Percentiles rank a stretch among this genome's conserved stretches.
Conservation (phyloP, 2,113 vertebrate genomes). For the Eonycteris spelaea region DNA sequence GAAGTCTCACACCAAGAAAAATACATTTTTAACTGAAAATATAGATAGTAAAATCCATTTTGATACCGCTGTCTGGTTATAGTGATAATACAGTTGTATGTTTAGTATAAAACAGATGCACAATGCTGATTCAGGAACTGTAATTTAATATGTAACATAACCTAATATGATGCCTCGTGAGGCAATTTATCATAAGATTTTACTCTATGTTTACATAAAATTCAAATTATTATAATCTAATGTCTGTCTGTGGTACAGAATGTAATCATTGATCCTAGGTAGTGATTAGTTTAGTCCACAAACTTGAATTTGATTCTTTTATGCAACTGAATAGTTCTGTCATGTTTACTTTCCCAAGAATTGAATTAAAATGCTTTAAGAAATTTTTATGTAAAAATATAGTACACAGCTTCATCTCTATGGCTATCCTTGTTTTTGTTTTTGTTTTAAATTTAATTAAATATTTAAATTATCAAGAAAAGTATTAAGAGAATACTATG, state of each 20-base stretch:
- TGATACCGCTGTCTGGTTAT: neutral
- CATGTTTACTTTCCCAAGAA: slow-evolving; percentile 37
- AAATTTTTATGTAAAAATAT: slow-evolving; percentile 35
- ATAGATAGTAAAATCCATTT: neutral
- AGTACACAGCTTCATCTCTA: slow-evolving; percentile 13
- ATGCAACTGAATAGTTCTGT: neutral
- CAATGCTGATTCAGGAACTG: neutral
- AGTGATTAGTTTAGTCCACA: neutral
- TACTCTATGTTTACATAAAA: neutral
- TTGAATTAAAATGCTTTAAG: slow-evolving; percentile 55
- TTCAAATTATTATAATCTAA: neutral
- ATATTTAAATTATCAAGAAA: slow-evolving; percentile 58
- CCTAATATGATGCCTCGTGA: neutral
- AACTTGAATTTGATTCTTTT: neutral
- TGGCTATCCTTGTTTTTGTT: slow-evolving; percentile 64
- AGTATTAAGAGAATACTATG: slow-evolving; percentile 51
- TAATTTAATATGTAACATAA: neutral
- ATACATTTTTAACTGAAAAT: neutral
- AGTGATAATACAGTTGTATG: neutral
- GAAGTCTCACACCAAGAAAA: neutral
- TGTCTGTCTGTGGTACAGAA: neutral
- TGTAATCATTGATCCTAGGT: neutral
- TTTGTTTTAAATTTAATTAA: slow-evolving; percentile 54
- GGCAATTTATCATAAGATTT: neutral
- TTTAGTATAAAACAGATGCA: neutral